A percentile compares a stretch with the other conserved stretches of the same genome.
Evolutionary conservation across 2,888 invertebrate species (phyloP).

Genomic region (Nysson spinosus): DNA sequence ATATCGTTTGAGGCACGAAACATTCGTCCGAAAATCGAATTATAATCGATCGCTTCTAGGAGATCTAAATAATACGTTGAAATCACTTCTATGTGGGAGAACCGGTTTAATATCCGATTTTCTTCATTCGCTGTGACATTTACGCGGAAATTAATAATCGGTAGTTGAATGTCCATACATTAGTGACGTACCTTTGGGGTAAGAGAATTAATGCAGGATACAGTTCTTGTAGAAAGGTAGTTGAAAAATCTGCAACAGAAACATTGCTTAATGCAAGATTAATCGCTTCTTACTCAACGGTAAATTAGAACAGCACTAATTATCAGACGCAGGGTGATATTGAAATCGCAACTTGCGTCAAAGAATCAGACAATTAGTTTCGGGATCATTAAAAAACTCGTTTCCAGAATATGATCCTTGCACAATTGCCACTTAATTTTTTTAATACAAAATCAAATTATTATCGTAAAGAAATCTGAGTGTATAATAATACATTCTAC

Average conservation of each 20-base stretch:
- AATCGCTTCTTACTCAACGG: not conserved
- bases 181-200: not conserved
- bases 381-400: too few relatives aligned
- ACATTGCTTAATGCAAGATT: conserved; percentile 21
- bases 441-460: too few relatives aligned
- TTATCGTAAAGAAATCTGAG: too few relatives aligned
- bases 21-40: too few relatives aligned
- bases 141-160: not conserved
- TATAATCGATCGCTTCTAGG: not conserved
- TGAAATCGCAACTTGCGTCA: too few relatives aligned
- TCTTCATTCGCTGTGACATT: not conserved
- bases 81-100: conserved; percentile 23
- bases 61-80: not conserved
- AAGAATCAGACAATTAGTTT: too few relatives aligned
- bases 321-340: too few relatives aligned
- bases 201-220: not conserved
- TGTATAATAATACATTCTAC: too few relatives aligned
- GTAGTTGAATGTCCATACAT: too few relatives aligned
- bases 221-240: not conserved
- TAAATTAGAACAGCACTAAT: not conserved
- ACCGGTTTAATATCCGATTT: conserved; percentile 23
- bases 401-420: too few relatives aligned
- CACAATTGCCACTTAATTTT: too few relatives aligned
- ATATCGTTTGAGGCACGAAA: too few relatives aligned
- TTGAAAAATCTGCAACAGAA: not conserved